Evolutionary conservation across 2,888 invertebrate species (phyloP), one percentile per base, ranked within the genome.

Genomic region (Acrobasis consociella): DNA sequence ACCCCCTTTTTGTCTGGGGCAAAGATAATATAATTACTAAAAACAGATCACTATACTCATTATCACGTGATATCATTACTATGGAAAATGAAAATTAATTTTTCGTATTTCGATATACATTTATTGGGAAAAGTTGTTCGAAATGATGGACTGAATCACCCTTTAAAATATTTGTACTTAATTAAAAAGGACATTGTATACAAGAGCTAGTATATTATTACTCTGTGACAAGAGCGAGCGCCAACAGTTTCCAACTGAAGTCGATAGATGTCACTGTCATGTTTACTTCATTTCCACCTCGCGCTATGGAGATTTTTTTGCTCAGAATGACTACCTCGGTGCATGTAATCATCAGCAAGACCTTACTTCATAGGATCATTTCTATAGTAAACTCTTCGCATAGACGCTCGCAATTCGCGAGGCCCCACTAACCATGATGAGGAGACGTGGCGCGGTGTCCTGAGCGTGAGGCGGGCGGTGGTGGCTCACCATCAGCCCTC

Each of bases 331-430:
- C 52, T 22, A 52, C n/a, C 46, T 52, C 49, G 10, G 11, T 15
- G 15, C 11, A 50, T n/a, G 61, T 64, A 46, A 62, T 49, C 59
- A 61, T 37, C 60, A 66, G 17, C 51, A 75, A 75, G 76, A 74
- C 72, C 71, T 77, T 72, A 72, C 71, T 73, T 75, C 69, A 74
- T 74, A 71, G 73, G 74, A 75, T 75, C 73, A 78, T 75, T 75
- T 77, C 74, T 76, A 75, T 77, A 77, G 77, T 74, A 77, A 77
- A 76, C 72, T 77, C 76, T 78, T 74, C 74, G 66, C 72, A 72
- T 73, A 73, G 73, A 71, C 50, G 65, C 69, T 71, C 75, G 74
- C 75, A 71, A 65, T 66, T 72, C 63, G 71, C 73, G 73, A 72
- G 74, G 72, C 60, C 64, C 55, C 65, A 65, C 67, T 66, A 72